Evolutionary conservation across 1,140 invertebrate species (phyloP), one percentile per base, ranked within the genome.

Genomic region (Drosophila elegans): DNA sequence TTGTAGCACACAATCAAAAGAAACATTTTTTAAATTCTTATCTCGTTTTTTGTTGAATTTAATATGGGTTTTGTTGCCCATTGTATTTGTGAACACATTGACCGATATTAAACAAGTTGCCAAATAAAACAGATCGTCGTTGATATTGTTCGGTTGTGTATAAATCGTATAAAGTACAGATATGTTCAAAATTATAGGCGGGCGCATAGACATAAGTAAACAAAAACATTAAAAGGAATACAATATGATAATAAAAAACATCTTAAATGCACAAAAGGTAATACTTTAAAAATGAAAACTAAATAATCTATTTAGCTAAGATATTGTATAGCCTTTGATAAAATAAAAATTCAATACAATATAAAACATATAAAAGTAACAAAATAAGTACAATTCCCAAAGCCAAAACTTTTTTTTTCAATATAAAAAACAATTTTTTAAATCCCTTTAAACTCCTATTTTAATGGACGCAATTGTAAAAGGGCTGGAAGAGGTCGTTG

Each of bases 101-200:
- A 91, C 88, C 86, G 86, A 90, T 90, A 91, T 91, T 91, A 88
- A 90, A 85, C 80, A 90, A 80, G 78, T 78, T 67, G 80, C 74
- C 57, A 78, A 66, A 84, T 83, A 74, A 77, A 64, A 67, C 76
- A 83, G 61, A 64, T 68, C 69, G 74, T 73, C 67, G 52, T n/a
- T 39, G 60, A 11, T 46, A 38, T 29, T 16, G 48, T 27, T 42
- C 16, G 29, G 38, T 59, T 53, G 25, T 52, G 11, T 71, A 45
- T 49, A 25, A 34, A 32, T 57, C 27, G 42, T 32, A 39, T 49
- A 38, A 39, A 34, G 25, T 32, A 51, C 29, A 51, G 29, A 13
- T 34, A 4, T 4, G 13, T 4, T 51, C 46, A 16, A 5, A 46
- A 27, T 27, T 27, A 7, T 46, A 46, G 21, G 4, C 29, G 29